phyloP scores from a whole-genome alignment of 2,888 invertebrate genomes.

The Tenthredo livida region DNA sequence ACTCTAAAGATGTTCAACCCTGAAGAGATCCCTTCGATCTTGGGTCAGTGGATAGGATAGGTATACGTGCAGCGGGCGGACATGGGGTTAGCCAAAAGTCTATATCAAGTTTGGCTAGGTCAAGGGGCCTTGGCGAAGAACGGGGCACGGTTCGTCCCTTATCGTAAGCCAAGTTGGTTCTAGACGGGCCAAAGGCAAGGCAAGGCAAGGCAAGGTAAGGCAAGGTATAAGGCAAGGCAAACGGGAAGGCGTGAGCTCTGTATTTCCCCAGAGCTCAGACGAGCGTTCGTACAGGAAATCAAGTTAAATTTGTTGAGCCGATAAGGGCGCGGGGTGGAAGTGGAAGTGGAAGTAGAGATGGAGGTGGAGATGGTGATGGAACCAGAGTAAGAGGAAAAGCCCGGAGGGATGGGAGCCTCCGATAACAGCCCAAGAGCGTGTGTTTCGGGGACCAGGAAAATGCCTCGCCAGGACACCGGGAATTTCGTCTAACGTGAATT shows the following conservation, averaged over 20 bases:
- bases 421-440: slow-evolving; percentile 64
- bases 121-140: slow-evolving; percentile 10
- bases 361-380: slow-evolving; percentile 37
- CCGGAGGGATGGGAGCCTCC: slow-evolving; percentile 50
- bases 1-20: slow-evolving; percentile 9
- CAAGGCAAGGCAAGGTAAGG: not conserved
- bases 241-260: slow-evolving; percentile 61
- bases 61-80: not conserved
- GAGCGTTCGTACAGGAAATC: slow-evolving; percentile 74
- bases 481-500: not conserved
- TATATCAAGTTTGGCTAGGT: slow-evolving; percentile 50
- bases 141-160: slow-evolving; percentile 66
- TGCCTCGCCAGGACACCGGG: not conserved
- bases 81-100: slow-evolving; percentile 12
- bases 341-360: slow-evolving; percentile 1
- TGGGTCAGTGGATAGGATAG: not conserved
- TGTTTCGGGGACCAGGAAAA: slow-evolving; percentile 18
- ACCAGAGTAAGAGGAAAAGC: slow-evolving; percentile 53
- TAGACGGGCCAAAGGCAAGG: slow-evolving; percentile 62
- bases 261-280: slow-evolving; percentile 73
- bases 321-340: slow-evolving; percentile 67
- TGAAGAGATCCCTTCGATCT: not conserved
- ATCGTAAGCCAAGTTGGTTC: slow-evolving; percentile 73
- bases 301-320: slow-evolving; percentile 75
- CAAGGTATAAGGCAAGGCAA: not conserved